These are phyloP conservation scores for Dolichomitus sp. DNA, from an alignment of 2,888 invertebrate genomes.

Conservation along the genomic window DNA sequence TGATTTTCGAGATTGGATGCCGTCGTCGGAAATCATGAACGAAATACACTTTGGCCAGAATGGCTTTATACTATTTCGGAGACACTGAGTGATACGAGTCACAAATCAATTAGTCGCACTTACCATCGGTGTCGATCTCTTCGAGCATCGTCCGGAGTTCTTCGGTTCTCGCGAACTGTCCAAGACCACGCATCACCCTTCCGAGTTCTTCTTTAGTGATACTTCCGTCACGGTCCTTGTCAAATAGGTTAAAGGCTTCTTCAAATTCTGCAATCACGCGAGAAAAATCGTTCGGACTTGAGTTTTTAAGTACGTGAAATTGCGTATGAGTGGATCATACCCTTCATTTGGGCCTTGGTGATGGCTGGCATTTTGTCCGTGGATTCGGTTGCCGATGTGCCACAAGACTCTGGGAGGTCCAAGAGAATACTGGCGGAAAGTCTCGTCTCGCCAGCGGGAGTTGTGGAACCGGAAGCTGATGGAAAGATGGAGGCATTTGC, in stretches of 20 bases:
- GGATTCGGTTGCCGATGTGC: conserved; percentile 74
- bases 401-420: conserved; percentile 76
- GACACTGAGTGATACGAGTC: too few relatives aligned
- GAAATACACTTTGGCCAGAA: too few relatives aligned
- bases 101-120: conserved; percentile 68
- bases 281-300: not conserved
- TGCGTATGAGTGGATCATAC: conserved; percentile 84
- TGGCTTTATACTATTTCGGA: too few relatives aligned
- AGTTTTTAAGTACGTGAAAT: not conserved
- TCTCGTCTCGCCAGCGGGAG: conserved; percentile 65
- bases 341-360: conserved; percentile 94
- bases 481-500: conserved; percentile 51
- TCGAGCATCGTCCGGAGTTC: conserved; percentile 95
- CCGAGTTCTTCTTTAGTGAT: conserved; percentile 96
- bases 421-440: conserved; percentile 75
- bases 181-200: conserved; percentile 94
- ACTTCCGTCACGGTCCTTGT: conserved; percentile 95
- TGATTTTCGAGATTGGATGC: not conserved
- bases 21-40: not conserved
- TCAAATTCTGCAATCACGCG: conserved; percentile 90
- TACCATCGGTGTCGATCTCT: conserved; percentile 93
- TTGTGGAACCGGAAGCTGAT: conserved; percentile 68
- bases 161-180: conserved; percentile 95
- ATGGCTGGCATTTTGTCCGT: conserved; percentile 85
- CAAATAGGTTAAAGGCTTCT: conserved; percentile 95